phyloP scores from a whole-genome alignment of 2,888 invertebrate species.

The Oeneis ivallda region DNA sequence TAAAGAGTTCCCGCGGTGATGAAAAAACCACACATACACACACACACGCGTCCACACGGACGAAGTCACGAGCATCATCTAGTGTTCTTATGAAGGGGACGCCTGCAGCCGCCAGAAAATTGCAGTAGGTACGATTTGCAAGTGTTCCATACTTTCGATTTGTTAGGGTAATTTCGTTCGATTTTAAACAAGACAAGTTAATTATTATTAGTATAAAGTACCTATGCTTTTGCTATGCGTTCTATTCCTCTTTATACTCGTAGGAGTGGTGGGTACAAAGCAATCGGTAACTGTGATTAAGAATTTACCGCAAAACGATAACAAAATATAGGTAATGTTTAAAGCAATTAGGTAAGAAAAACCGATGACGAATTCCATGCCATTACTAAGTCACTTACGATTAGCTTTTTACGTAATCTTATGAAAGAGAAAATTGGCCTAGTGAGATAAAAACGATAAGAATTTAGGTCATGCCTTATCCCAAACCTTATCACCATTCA shows the following conservation, averaged over 20 bases:
- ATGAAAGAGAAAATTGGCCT: slow-evolving; percentile 15
- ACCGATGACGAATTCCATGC: slow-evolving; percentile 17
- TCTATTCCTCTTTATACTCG: background rate
- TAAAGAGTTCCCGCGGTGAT: too few species aligned
- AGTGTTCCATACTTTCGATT: too few species aligned
- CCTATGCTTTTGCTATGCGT: background rate
- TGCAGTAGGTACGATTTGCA: too few species aligned
- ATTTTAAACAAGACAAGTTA: too few species aligned
- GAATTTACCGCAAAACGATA: slow-evolving; percentile 11
- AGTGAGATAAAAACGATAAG: background rate
- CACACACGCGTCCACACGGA: too few species aligned
- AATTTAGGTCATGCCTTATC: slow-evolving; percentile 13
- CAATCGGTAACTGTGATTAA: background rate
- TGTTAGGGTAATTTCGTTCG: too few species aligned
- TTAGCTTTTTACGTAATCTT: slow-evolving; percentile 19
- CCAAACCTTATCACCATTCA: background rate
- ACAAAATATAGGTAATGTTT: slow-evolving; percentile 7
- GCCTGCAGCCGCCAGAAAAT: too few species aligned
- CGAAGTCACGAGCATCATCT: too few species aligned
- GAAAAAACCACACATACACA: too few species aligned
- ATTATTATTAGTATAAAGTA: too few species aligned
- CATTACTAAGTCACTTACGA: slow-evolving; percentile 16
- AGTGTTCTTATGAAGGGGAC: too few species aligned
- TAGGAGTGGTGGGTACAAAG: background rate
- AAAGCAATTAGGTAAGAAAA: slow-evolving; percentile 19